Evolutionary conservation across 2,113 vertebrate genomes (phyloP).

Genomic region (Phalacrocorax aristotelis): DNA sequence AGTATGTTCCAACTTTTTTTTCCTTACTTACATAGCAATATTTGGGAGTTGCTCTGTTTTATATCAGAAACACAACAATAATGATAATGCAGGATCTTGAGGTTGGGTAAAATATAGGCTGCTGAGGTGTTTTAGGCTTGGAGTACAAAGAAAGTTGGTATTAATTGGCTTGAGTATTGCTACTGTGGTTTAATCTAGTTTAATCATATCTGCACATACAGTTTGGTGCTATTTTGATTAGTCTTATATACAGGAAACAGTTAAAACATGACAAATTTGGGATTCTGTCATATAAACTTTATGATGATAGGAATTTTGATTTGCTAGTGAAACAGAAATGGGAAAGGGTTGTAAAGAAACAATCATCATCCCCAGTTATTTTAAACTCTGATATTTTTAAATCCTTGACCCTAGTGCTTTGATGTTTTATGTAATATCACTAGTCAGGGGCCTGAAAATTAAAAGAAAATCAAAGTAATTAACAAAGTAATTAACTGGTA

Average conservation of each 20-base stretch:
- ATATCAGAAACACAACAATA: neutral
- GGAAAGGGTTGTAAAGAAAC: neutral
- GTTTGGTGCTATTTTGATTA: neutral
- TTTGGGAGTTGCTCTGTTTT: neutral
- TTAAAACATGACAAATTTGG: neutral
- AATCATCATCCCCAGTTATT: neutral
- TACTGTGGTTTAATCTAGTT: neutral
- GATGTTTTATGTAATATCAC: neutral
- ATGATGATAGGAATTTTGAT: neutral
- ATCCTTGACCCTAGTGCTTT: neutral
- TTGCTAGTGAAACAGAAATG: neutral
- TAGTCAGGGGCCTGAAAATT: neutral
- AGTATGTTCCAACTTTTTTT: neutral
- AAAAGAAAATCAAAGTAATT: neutral
- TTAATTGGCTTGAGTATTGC: neutral
- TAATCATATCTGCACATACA: neutral
- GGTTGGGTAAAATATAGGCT: neutral
- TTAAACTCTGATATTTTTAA: neutral
- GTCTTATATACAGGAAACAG: neutral
- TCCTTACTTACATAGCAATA: neutral
- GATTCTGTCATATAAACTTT: neutral
- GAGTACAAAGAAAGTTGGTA: neutral
- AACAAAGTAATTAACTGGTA: neutral
- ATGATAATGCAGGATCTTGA: neutral
- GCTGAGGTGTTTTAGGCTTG: neutral